Conservation (phyloP, 2,888 invertebrate genomes). For the Lasius platythorax region DNA sequence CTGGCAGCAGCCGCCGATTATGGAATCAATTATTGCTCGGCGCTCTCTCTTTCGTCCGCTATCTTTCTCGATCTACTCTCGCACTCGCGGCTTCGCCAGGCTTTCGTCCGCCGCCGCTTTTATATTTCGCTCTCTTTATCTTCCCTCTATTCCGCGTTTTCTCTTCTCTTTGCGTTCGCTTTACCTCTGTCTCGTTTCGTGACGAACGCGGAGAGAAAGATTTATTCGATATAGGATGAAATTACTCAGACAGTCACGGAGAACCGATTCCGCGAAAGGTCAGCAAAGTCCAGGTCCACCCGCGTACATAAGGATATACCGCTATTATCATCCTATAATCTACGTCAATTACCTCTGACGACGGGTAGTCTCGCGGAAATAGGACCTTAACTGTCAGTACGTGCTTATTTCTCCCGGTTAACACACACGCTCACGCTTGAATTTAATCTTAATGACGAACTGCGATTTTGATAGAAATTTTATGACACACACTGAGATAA, state of each 20-base stretch:
- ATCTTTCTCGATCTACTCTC: conserved; percentile 57
- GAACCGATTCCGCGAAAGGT: conserved; percentile 75
- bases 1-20: conserved; percentile 77
- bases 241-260: conserved; percentile 74
- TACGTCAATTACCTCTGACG: conserved; percentile 73
- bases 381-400: conserved; percentile 72
- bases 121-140: background rate
- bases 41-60: conserved; percentile 64
- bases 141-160: conserved; percentile 7
- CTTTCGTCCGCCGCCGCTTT: conserved; percentile 35
- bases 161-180: background rate
- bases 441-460: conserved; percentile 60
- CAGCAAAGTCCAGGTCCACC: conserved; percentile 72
- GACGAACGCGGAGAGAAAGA: conserved; percentile 63
- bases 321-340: conserved; percentile 75
- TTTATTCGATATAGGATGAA: conserved; percentile 75
- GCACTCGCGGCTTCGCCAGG: conserved; percentile 35
- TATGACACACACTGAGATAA: background rate
- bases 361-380: conserved; percentile 72
- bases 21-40: conserved; percentile 79
- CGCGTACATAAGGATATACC: conserved; percentile 71
- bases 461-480: conserved; percentile 18
- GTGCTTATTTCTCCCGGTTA: conserved; percentile 64
- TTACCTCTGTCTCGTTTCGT: conserved; percentile 30
- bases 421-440: background rate